These are phyloP conservation scores for Octonoba sinensis DNA, from an alignment of 2,888 invertebrate genomes.

Conservation along the genomic window DNA sequence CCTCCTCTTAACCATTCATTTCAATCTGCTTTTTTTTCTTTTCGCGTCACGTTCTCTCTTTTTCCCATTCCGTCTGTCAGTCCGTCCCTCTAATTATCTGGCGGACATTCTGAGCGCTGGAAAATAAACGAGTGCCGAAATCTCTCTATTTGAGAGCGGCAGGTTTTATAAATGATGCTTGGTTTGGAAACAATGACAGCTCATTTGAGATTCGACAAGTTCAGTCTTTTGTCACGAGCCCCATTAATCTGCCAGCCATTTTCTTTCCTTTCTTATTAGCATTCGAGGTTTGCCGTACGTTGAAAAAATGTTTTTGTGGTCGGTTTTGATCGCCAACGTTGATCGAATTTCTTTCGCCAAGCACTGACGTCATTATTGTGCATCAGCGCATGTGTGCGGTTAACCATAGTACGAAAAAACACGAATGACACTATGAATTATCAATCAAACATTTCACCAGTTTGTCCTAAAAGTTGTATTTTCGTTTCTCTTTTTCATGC, in stretches of 20 bases:
- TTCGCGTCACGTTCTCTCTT: slow-evolving; percentile 45
- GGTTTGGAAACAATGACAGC: slow-evolving; percentile 63
- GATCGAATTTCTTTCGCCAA: slow-evolving; percentile 32
- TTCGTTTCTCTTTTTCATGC: too few relatives aligned
- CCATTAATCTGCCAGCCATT: slow-evolving; percentile 62
- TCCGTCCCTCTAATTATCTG: slow-evolving; percentile 60
- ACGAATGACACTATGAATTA: too few relatives aligned
- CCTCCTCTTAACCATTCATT: slow-evolving; percentile 51
- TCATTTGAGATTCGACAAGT: slow-evolving; percentile 63
- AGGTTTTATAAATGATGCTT: slow-evolving; percentile 61
- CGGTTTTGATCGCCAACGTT: slow-evolving; percentile 38
- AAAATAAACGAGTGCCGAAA: slow-evolving; percentile 62
- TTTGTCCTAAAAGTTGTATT: too few relatives aligned
- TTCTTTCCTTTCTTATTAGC: slow-evolving; percentile 58
- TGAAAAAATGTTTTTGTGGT: slow-evolving; percentile 15
- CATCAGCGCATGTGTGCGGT: too few relatives aligned
- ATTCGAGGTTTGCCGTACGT: slow-evolving; percentile 49
- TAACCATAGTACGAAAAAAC: too few relatives aligned
- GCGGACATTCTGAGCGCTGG: slow-evolving; percentile 56
- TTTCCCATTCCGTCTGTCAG: slow-evolving; percentile 58
- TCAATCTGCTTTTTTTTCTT: slow-evolving; percentile 33
- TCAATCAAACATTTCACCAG: too few relatives aligned
- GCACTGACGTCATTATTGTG: background rate
- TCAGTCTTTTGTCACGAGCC: slow-evolving; percentile 63
- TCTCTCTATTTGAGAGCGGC: slow-evolving; percentile 59